Evolutionary conservation across 2,888 invertebrate genomes (phyloP).

Genomic region (Ennomos fuscantarius): DNA sequence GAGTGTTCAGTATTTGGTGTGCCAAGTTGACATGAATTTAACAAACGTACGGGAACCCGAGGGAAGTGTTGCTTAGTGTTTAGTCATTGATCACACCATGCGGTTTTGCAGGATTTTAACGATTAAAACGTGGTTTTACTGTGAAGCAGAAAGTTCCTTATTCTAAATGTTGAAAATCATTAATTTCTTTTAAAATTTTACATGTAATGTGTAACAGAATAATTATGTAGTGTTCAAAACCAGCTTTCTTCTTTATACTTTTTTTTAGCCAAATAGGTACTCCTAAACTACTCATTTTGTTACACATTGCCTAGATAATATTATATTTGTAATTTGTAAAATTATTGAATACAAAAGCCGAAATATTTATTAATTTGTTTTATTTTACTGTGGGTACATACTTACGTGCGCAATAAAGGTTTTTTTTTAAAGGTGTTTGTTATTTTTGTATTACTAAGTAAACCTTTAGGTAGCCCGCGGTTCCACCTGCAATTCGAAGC

Average conservation of each 20-base stretch:
- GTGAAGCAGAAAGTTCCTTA: conserved; percentile 15
- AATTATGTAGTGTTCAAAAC: conserved; percentile 8
- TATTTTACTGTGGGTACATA: conserved; percentile 9
- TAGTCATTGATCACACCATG: no score
- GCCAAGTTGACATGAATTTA: no score
- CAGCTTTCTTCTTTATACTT: background rate
- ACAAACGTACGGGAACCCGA: no score
- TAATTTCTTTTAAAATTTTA: conserved; percentile 1
- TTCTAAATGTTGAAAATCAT: conserved; percentile 2
- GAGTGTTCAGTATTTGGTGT: no score
- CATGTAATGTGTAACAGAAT: conserved; percentile 10
- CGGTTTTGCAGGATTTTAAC: no score
- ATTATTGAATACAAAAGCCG: conserved; percentile 6
- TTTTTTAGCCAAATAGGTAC: conserved; percentile 8
- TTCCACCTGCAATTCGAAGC: no score
- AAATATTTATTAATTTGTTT: conserved; percentile 6
- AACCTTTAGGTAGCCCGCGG: no score
- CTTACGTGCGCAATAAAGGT: conserved; percentile 31
- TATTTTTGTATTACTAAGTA: background rate
- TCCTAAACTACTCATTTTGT: conserved; percentile 14
- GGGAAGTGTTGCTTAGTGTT: conserved; percentile 3
- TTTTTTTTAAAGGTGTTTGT: conserved; percentile 12
- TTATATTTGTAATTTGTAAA: conserved; percentile 6
- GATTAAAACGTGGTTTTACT: no score
- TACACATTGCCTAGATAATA: conserved; percentile 4